These are phyloP conservation scores for Nemoura dubitans DNA, from an alignment of 2,888 invertebrate species.

Conservation along the genomic window DNA sequence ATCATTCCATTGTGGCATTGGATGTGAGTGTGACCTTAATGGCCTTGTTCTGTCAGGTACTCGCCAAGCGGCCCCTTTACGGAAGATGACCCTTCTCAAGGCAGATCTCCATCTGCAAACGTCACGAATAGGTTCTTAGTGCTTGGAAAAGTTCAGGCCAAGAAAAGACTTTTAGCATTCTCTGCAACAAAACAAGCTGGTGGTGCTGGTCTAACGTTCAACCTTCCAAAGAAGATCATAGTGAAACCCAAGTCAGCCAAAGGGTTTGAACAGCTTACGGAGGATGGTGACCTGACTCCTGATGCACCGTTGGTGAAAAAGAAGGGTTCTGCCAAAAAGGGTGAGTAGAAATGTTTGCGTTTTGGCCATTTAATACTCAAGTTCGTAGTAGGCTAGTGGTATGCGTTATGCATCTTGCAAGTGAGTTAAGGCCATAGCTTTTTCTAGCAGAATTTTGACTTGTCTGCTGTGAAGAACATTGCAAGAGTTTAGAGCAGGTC, in stretches of 20 bases:
- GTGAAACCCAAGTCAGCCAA: slow-evolving; percentile 48
- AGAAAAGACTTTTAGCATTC: slow-evolving; percentile 60
- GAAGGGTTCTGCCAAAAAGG: slow-evolving; percentile 2
- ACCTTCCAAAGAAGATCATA: slow-evolving; percentile 48
- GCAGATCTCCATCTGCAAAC: neutral
- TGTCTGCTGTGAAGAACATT: too few species aligned
- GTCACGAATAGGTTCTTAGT: slow-evolving; percentile 49
- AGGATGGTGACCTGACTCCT: slow-evolving; percentile 1
- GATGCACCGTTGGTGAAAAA: slow-evolving; percentile 18
- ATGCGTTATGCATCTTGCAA: too few species aligned
- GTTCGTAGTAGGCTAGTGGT: too few species aligned
- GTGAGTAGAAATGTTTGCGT: neutral
- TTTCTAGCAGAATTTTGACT: too few species aligned
- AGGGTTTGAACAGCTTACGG: slow-evolving; percentile 32
- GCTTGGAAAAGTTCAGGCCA: slow-evolving; percentile 58
- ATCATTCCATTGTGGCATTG: neutral
- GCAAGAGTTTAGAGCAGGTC: too few species aligned
- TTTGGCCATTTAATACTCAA: too few species aligned
- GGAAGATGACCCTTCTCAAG: slow-evolving; percentile 43
- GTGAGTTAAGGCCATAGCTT: too few species aligned
- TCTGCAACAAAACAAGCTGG: slow-evolving; percentile 56
- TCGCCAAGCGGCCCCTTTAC: slow-evolving; percentile 46
- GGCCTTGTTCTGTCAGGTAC: slow-evolving; percentile 40
- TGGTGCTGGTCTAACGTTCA: slow-evolving; percentile 49
- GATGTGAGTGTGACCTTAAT: neutral